Evolutionary conservation across 2,888 invertebrate genomes (phyloP).

Genomic region (Drosophila kambysellisi): DNA sequence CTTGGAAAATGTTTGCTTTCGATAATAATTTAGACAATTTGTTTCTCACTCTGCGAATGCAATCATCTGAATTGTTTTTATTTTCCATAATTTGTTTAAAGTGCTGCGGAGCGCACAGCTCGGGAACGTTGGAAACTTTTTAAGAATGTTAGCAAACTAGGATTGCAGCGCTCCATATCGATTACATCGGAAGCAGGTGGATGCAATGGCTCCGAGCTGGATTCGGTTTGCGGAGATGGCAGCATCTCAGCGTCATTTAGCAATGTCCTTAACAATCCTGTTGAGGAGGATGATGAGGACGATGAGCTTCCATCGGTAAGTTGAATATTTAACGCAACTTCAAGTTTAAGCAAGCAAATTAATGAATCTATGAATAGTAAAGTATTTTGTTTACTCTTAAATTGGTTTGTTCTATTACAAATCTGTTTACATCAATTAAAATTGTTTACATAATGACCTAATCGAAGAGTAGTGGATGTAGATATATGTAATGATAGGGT

Average conservation of each 20-base stretch:
- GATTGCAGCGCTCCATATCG: conserved; percentile 82
- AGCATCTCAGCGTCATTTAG: conserved; percentile 38
- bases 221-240: conserved; percentile 51
- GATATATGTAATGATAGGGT: too few species aligned
- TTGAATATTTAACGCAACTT: not conserved
- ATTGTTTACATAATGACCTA: not conserved
- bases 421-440: not conserved
- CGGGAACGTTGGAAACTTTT: conserved; percentile 86
- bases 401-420: not conserved
- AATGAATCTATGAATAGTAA: not conserved
- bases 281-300: conserved; percentile 67
- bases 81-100: conserved; percentile 12
- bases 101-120: conserved; percentile 82
- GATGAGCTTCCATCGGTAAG: conserved; percentile 68
- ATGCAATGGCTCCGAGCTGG: conserved; percentile 38
- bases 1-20: not conserved
- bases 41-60: not conserved
- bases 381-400: not conserved
- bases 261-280: conserved; percentile 38
- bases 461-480: not conserved
- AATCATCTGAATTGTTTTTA: conserved; percentile 1
- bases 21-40: conserved; percentile 1
- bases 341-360: not conserved
- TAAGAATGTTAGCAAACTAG: conserved; percentile 84
- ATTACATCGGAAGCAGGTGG: conserved; percentile 57